Base-by-base conservation (phyloP, 1,140 invertebrate species). In the Aleiodes sp. region DNA sequence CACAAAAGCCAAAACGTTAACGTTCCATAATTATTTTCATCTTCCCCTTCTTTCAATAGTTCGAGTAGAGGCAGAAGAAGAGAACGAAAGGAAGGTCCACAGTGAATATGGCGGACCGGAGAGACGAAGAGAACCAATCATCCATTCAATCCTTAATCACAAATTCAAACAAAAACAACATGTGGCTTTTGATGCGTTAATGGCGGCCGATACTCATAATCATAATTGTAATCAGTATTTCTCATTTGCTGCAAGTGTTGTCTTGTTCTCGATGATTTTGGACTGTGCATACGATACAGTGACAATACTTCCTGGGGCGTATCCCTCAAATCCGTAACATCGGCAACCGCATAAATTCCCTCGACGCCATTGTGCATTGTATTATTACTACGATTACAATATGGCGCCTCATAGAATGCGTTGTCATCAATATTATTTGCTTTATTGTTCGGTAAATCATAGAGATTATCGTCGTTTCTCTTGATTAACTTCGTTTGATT, bases 151-250 rank as follows among this genome's bases (percentile, higher is more conserved):
- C n/a, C n/a, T n/a, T n/a, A n/a, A n/a, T 29, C 8, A 52, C 7
- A 35, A 28, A 24, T 63, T 80, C 72, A 86, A 56, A 86, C 84
- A 57, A 86, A 86, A 52, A 86, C 84, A 24, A 86, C 81, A 72
- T 85, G 83, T 10, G 84, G 82, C 68, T 85, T 85, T 52, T 84
- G 78, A 52, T 78, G 78, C 37, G n/a, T n/a, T n/a, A 80, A 24
- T 24, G 80, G 70, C 0, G 78, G 72, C 39, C 66, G 79, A 68
- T 81, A 82, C 56, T 78, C 78, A 26, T 76, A 80, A 31, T 72
- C 68, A 31, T 70, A 65, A 63, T 65, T 60, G 41, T 52, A 70
- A 70, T 70, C 65, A 31, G n/a, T n/a, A n/a, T n/a, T n/a, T n/a
- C n/a, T 60, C 31, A 41, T 68, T 72, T 35, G 46, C 14, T 28